phyloP scores from a whole-genome alignment of 30 jellyfish, hydroid and myxozoan species.

The Hydra vulgaris region DNA sequence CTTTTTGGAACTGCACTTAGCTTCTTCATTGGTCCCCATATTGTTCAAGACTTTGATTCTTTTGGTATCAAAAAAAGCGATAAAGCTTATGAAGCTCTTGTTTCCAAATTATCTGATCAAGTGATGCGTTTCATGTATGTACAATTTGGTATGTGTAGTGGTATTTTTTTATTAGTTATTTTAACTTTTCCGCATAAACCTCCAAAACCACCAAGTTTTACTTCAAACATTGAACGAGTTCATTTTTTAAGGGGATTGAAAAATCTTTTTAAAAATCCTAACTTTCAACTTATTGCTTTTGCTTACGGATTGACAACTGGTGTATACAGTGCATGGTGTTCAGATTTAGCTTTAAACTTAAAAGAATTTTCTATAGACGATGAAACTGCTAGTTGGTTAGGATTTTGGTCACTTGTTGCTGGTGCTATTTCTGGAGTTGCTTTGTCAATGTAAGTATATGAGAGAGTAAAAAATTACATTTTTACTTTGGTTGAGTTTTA shows the following conservation, averaged over 20 bases:
- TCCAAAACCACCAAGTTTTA: conserved; percentile 91
- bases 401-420: conserved; percentile 97
- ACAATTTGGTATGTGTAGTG: conserved; percentile 70
- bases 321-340: conserved; percentile 99
- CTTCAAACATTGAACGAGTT: conserved; percentile 82
- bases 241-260: conserved; percentile 60
- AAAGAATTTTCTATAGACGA: conserved; percentile 56
- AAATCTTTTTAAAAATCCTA: conserved; percentile 56
- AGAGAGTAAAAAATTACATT: too few species aligned
- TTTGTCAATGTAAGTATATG: conserved; percentile 84
- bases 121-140: conserved; percentile 69
- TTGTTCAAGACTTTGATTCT: conserved; percentile 56
- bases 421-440: conserved; percentile 92
- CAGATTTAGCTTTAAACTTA: conserved; percentile 88
- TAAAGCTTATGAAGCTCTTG: conserved; percentile 12
- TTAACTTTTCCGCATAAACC: conserved; percentile 85
- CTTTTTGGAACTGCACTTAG: conserved; percentile 95
- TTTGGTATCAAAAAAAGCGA: background rate
- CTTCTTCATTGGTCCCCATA: conserved; percentile 74
- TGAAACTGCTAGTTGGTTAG: conserved; percentile 87
- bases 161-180: conserved; percentile 46
- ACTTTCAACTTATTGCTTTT: conserved; percentile 90
- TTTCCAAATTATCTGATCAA: conserved; percentile 24
- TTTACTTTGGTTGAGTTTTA: too few species aligned
- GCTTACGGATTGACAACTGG: conserved; percentile 96